phyloP scores from a whole-genome alignment of 2,113 vertebrate genomes.

The Siphamia tubifer region DNA sequence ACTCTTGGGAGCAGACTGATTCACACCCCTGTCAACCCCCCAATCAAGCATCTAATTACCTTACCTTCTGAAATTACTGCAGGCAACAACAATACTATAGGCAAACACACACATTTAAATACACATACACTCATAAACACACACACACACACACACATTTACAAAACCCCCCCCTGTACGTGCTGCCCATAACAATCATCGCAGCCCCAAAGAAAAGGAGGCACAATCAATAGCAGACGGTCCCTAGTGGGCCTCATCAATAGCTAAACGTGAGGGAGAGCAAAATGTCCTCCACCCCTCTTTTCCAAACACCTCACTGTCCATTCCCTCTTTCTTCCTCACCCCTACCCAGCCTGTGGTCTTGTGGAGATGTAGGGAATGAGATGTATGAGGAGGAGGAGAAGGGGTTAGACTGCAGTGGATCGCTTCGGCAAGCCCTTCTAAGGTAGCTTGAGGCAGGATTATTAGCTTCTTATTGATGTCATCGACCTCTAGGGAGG shows the following conservation, averaged over 20 bases:
- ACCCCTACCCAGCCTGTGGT: slow-evolving; percentile 38
- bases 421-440: slow-evolving; percentile 56
- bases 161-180: slow-evolving; percentile 52
- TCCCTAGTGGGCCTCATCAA: slow-evolving; percentile 68
- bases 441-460: slow-evolving; percentile 68
- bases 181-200: slow-evolving; percentile 69
- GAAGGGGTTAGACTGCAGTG: slow-evolving; percentile 63
- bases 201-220: slow-evolving; percentile 63
- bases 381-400: slow-evolving; percentile 58
- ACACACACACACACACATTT: slow-evolving; percentile 6
- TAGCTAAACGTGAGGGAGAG: slow-evolving; percentile 75
- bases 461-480: slow-evolving; percentile 80
- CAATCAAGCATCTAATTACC: slow-evolving; percentile 60
- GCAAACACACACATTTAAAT: not conserved
- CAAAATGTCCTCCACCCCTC: slow-evolving; percentile 57
- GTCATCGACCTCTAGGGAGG: slow-evolving; percentile 72
- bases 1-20: slow-evolving; percentile 18
- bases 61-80: slow-evolving; percentile 36
- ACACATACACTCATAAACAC: slow-evolving; percentile 10
- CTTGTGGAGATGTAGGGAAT: slow-evolving; percentile 53
- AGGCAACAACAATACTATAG: slow-evolving; percentile 19
- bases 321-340: slow-evolving; percentile 38
- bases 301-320: slow-evolving; percentile 37
- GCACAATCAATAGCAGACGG: slow-evolving; percentile 77
- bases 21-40: slow-evolving; percentile 23